Evolutionary conservation across 2,797 vertebrate genomes (phyloP).

Genomic region (Pampus argenteus): DNA sequence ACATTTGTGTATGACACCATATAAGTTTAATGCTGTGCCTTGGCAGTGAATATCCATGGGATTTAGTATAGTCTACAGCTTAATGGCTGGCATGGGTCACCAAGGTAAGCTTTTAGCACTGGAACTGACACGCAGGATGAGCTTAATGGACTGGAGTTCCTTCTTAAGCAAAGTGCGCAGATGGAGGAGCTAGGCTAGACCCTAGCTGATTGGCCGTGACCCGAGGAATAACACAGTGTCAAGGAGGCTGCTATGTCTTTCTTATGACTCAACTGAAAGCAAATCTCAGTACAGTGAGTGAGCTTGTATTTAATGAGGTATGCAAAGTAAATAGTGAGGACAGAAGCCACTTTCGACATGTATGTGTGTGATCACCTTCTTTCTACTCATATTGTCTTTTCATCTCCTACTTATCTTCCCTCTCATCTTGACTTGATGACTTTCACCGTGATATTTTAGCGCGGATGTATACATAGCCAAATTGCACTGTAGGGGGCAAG

Average conservation of each 20-base stretch:
- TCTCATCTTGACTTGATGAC: no score
- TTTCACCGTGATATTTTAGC: no score
- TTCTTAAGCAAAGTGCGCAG: slow-evolving; percentile 64
- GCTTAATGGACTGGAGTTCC: slow-evolving; percentile 68
- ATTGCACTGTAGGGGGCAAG: no score
- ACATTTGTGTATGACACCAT: slow-evolving; percentile 63
- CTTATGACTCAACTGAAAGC: slow-evolving; percentile 52
- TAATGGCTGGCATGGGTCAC: slow-evolving; percentile 71
- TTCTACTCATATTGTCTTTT: slow-evolving; percentile 4
- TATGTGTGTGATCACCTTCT: slow-evolving; percentile 19
- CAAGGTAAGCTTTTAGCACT: slow-evolving; percentile 71
- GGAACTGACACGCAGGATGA: slow-evolving; percentile 43
- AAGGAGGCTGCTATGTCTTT: slow-evolving; percentile 47
- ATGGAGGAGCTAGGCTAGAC: slow-evolving; percentile 37
- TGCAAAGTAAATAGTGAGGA: slow-evolving; percentile 69
- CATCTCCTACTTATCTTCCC: slow-evolving; percentile 5
- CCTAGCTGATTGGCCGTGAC: slow-evolving; percentile 56
- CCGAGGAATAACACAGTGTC: slow-evolving; percentile 46
- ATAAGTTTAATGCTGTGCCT: slow-evolving; percentile 61
- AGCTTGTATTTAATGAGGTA: slow-evolving; percentile 68
- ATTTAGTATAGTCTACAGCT: slow-evolving; percentile 61
- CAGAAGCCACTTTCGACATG: slow-evolving; percentile 49
- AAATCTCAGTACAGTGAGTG: slow-evolving; percentile 35
- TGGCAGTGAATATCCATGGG: slow-evolving; percentile 65
- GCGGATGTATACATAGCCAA: no score